Evolutionary conservation across 2,888 invertebrate genomes (phyloP).

Genomic region (Conus canariensis): DNA sequence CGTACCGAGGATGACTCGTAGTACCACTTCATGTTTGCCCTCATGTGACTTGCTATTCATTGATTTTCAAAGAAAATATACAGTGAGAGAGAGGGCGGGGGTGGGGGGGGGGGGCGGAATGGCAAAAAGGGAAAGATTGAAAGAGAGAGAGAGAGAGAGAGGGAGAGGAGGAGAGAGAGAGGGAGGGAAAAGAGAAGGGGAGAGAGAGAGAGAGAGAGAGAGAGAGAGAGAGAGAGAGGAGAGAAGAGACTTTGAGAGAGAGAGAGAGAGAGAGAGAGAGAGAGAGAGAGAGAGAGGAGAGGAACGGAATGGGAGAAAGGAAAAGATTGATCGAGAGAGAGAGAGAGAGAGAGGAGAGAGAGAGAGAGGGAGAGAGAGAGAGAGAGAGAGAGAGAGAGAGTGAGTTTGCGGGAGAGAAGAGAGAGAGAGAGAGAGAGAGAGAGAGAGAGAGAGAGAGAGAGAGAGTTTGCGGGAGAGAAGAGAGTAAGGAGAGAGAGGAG

Average conservation of each 20-base stretch:
- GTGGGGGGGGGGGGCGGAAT: not conserved
- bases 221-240: constrained; percentile 6
- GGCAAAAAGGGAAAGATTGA: not conserved
- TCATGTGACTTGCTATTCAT: too few species aligned
- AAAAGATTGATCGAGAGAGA: not conserved
- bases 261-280: constrained; percentile 11
- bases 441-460: not conserved
- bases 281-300: not conserved
- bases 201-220: not conserved
- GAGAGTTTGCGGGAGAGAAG: not conserved
- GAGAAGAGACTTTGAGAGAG: not conserved
- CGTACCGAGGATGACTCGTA: too few species aligned
- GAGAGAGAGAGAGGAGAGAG: not conserved
- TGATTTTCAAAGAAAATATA: not conserved
- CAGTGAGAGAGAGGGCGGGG: not conserved
- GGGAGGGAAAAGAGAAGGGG: not conserved
- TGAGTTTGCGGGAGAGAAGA: not conserved
- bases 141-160: not conserved
- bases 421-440: not conserved
- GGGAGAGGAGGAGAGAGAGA: not conserved
- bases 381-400: too few species aligned
- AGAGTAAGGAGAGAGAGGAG: not conserved
- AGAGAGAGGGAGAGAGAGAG: too few species aligned
- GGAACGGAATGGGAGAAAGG: not conserved
- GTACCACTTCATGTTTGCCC: too few species aligned